A percentile compares a stretch with the other conserved stretches of the same genome.
phyloP scores from a whole-genome alignment of 2,113 vertebrate species.

The Engystomops pustulosus region DNA sequence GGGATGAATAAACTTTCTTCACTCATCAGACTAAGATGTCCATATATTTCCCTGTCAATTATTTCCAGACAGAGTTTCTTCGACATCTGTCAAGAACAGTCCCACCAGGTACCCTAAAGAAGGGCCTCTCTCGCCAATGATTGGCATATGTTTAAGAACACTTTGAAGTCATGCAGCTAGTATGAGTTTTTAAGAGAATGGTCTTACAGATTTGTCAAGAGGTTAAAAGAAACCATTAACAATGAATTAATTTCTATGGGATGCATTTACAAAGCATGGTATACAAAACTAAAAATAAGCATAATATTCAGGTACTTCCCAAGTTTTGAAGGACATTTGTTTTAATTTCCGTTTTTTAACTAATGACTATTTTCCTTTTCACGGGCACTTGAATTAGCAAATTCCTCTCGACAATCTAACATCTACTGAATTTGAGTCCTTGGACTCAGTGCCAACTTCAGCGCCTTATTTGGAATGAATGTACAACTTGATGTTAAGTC shows the following conservation, averaged over 20 bases:
- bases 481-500: neutral
- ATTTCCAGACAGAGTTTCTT: neutral
- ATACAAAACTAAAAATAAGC: no score
- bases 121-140: neutral
- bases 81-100: neutral
- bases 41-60: neutral
- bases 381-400: neutral
- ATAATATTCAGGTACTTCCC: no score
- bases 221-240: neutral
- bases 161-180: conserved; percentile 12
- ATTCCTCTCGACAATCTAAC: neutral
- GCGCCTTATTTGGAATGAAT: neutral
- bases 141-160: neutral
- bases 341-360: neutral
- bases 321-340: neutral
- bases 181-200: neutral
- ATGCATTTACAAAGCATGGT: no score
- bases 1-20: no score
- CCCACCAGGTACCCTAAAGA: neutral
- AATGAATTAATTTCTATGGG: no score
- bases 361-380: neutral
- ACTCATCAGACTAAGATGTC: neutral
- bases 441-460: neutral
- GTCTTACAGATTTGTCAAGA: conserved; percentile 9
- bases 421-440: neutral